Conservation (phyloP, 2,797 vertebrate genomes). For the Sylvilagus floridanus region DNA sequence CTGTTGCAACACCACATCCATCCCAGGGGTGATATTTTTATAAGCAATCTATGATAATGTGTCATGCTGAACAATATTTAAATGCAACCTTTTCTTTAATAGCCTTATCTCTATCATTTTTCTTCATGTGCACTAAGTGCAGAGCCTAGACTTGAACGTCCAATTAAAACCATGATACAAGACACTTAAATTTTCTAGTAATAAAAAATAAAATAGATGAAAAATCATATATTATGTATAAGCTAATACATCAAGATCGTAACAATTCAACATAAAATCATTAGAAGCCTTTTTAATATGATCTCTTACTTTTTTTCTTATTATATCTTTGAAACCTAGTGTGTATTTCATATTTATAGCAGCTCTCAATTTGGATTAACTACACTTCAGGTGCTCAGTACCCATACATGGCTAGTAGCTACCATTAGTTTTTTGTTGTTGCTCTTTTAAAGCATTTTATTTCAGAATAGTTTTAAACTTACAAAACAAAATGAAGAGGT, state of each 20-base stretch:
- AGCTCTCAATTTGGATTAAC: background rate
- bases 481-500: too few relatives aligned
- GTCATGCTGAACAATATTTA: background rate
- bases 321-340: background rate
- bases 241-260: background rate
- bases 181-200: background rate
- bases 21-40: too few relatives aligned
- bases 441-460: too few relatives aligned
- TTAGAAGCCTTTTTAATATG: background rate
- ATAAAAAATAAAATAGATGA: background rate
- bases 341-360: background rate
- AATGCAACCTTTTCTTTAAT: too few relatives aligned
- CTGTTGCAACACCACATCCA: too few relatives aligned
- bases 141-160: background rate
- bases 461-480: too few relatives aligned
- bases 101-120: background rate
- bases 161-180: background rate
- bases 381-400: background rate
- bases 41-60: too few relatives aligned
- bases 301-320: background rate
- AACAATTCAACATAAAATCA: background rate
- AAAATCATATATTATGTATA: background rate
- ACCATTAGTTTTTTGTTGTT: too few relatives aligned
- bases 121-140: background rate
- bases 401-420: background rate